Evolutionary conservation across 2,797 vertebrate species (phyloP).

Genomic region (Mico argentatus): DNA sequence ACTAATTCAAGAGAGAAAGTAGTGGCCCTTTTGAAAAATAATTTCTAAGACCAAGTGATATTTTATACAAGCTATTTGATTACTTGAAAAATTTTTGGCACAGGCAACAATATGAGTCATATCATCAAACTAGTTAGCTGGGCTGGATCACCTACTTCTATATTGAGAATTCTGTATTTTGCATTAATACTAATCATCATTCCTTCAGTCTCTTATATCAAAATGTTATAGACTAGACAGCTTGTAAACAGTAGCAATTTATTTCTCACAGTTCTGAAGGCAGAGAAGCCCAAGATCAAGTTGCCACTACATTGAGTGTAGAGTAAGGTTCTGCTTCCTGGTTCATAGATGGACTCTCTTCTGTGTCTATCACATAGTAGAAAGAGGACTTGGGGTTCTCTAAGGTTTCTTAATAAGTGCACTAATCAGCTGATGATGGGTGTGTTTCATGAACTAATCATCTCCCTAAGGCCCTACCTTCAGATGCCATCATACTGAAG

Average conservation of each 20-base stretch:
- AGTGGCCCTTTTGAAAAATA: not conserved
- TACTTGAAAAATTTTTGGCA: not conserved
- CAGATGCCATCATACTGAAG: not conserved
- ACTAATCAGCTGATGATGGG: accelerated
- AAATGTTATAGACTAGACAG: no score
- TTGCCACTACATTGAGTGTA: not conserved
- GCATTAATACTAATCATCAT: not conserved
- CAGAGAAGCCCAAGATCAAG: not conserved
- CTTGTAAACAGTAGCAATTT: not conserved
- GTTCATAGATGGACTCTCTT: not conserved
- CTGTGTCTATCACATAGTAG: not conserved
- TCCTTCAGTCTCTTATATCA: not conserved
- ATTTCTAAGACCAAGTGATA: no score
- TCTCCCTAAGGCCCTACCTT: accelerated
- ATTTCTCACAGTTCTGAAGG: not conserved
- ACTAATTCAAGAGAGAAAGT: not conserved
- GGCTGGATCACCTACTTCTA: not conserved
- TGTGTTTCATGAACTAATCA: not conserved
- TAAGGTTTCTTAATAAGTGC: not conserved
- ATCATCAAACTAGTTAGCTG: not conserved
- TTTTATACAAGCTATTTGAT: not conserved
- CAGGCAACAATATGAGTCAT: not conserved
- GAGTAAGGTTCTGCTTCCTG: not conserved
- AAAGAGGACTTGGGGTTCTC: no score
- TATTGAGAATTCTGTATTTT: not conserved